Base-by-base conservation (phyloP, 2,888 invertebrate genomes). In the Geophilus truncorum region DNA sequence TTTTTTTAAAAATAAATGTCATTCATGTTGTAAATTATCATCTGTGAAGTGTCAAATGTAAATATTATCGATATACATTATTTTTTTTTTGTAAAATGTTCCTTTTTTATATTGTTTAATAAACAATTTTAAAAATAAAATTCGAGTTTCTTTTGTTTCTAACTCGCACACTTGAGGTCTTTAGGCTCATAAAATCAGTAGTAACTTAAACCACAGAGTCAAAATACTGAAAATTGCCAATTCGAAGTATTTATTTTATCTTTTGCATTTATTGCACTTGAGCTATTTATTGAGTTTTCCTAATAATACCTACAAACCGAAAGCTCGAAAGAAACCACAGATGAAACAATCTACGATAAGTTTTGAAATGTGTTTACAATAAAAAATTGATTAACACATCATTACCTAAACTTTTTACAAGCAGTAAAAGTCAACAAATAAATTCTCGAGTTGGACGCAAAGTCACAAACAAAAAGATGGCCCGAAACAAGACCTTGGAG, bases 21-120 rank as follows among this genome's bases (percentile, higher is more conserved):
- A 70, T 70, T 70, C 70, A 70, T 70, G 70, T 70, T 70, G 70
- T 70, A 70, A 28, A 70, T 70, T 70, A 28, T 70, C 70, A 70
- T 70, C 70, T 4, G n/a, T n/a, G 18, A 70, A 70, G 23, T 70
- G 70, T 70, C 70, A 70, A 70, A 28, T 70, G 70, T 70, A 70
- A 70, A 70, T 70, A 70, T 51, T 51, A 51, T 18, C n/a, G 51
- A 51, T 51, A 51, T 51, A 51, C 51, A 51, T 51, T 51, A 51
- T 70, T 28, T 70, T 70, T 62, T 70, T 70, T 25, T 70, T 70
- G 70, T 70, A 70, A 70, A 70, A 70, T 70, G 70, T 70, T 70
- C 28, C 70, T 70, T 70, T 45, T 70, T 70, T 70, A 28, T 70
- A 70, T 70, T 70, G 28, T 70, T 70, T 25, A 70, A 70, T 70